These are phyloP conservation scores for Triplophysa siluroides DNA, from an alignment of 2,113 vertebrate species.

Conservation along the genomic window DNA sequence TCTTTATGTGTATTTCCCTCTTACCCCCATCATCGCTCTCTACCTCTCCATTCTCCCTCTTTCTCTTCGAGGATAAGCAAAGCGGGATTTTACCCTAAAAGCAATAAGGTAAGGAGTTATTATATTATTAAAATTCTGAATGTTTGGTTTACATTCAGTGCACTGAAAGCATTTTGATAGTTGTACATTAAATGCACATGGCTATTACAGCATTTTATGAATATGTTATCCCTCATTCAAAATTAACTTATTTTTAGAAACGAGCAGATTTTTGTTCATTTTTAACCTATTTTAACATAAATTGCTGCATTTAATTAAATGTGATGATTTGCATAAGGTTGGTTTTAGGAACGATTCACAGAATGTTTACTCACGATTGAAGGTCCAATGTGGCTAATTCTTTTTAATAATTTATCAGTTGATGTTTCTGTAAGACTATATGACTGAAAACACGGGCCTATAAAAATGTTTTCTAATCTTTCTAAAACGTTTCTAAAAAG, in stretches of 20 bases:
- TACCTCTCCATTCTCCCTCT: slow-evolving; percentile 55
- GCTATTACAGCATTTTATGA: background rate
- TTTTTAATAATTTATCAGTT: no score
- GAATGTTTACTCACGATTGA: no score
- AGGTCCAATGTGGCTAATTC: no score
- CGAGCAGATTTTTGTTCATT: no score
- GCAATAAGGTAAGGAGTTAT: slow-evolving; percentile 67
- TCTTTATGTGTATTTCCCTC: slow-evolving; percentile 60
- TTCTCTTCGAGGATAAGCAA: slow-evolving; percentile 56
- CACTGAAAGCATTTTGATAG: background rate
- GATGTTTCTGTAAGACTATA: no score
- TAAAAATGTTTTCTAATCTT: no score
- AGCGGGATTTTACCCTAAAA: slow-evolving; percentile 56
- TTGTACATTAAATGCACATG: background rate
- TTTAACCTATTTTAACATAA: no score
- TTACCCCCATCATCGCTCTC: slow-evolving; percentile 55
- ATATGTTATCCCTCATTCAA: background rate
- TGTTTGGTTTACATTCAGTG: background rate
- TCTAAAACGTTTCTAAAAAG: no score
- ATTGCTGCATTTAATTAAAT: no score
- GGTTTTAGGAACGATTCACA: no score
- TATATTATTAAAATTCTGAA: slow-evolving; percentile 13
- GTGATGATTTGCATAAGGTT: no score
- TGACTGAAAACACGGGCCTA: no score
- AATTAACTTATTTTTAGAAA: background rate